Evolutionary conservation across 1,140 invertebrate species (phyloP).

Genomic region (Lasioglossum baleicum): DNA sequence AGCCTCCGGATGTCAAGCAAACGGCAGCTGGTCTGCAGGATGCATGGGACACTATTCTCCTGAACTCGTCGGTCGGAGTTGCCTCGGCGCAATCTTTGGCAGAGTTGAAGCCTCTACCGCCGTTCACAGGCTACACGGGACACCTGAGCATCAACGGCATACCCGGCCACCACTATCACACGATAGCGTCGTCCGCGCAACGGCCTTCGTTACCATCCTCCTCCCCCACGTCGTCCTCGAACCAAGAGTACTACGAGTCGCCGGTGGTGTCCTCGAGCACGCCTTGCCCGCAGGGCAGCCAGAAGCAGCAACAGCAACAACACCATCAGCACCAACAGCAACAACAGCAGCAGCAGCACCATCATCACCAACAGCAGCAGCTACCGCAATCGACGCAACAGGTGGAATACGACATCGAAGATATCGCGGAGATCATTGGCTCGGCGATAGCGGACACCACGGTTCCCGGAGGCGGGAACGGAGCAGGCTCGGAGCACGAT

Average conservation of each 20-base stretch:
- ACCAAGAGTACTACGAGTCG: conserved; percentile 76
- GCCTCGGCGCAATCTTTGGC: conserved; percentile 81
- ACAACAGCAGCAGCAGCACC: conserved; percentile 71
- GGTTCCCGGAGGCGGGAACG: conserved; percentile 85
- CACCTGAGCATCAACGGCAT: conserved; percentile 91
- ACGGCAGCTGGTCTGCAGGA: conserved; percentile 76
- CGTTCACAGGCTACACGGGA: conserved; percentile 91
- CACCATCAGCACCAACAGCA: conserved; percentile 80
- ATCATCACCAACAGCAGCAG: conserved; percentile 77
- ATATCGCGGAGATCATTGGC: conserved; percentile 92
- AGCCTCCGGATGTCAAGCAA: conserved; percentile 74
- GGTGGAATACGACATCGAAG: conserved; percentile 88
- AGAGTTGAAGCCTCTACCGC: conserved; percentile 91
- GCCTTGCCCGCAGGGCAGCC: conserved; percentile 73
- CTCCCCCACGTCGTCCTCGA: conserved; percentile 76
- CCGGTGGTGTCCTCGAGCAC: conserved; percentile 77
- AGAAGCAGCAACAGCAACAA: conserved; percentile 71
- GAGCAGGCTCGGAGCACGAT: conserved; percentile 82
- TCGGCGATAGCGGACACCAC: conserved; percentile 94
- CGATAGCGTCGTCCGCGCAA: conserved; percentile 83
- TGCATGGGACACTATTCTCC: conserved; percentile 78
- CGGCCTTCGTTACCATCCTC: conserved; percentile 71
- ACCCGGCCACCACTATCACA: conserved; percentile 91
- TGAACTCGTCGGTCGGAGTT: conserved; percentile 76
- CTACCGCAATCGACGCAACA: conserved; percentile 82